Conservation (phyloP, 2,113 vertebrate species). For the Gobiocypris rarus region DNA sequence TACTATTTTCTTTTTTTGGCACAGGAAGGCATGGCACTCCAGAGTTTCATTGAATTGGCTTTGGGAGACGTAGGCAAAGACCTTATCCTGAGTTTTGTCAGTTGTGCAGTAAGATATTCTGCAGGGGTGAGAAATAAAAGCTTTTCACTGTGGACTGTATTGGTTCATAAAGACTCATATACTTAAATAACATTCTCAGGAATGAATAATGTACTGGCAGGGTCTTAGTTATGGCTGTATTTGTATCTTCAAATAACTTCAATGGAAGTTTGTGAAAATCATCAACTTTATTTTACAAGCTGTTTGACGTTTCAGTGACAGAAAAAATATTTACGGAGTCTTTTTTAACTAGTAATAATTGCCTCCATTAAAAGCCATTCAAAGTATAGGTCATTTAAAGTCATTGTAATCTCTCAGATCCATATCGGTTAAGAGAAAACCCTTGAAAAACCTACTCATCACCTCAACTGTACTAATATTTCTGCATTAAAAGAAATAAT, state of each 20-base stretch:
- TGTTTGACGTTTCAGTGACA: not conserved
- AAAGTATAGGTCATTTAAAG: not conserved
- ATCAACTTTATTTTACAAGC: too few relatives aligned
- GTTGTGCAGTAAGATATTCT: conserved; percentile 95
- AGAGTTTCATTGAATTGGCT: conserved; percentile 85
- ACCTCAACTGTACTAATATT: not conserved
- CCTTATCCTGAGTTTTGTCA: conserved; percentile 93
- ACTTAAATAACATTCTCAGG: not conserved
- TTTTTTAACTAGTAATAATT: not conserved
- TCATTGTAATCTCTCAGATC: not conserved
- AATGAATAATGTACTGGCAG: not conserved
- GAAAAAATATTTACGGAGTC: not conserved
- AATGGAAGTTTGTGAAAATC: too few relatives aligned
- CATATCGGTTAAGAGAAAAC: not conserved
- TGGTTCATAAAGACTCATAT: not conserved
- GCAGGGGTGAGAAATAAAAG: conserved; percentile 31
- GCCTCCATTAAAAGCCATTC: not conserved
- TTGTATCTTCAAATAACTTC: too few relatives aligned
- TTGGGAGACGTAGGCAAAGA: conserved; percentile 90
- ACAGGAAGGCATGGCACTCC: conserved; percentile 90
- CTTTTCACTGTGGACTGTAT: not conserved
- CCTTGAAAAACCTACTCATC: not conserved
- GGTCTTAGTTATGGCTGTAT: too few relatives aligned
- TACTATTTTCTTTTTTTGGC: conserved; percentile 92
- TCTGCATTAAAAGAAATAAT: not conserved